Base-by-base conservation (phyloP, 1,140 invertebrate genomes). In the Drosophila sproati region DNA sequence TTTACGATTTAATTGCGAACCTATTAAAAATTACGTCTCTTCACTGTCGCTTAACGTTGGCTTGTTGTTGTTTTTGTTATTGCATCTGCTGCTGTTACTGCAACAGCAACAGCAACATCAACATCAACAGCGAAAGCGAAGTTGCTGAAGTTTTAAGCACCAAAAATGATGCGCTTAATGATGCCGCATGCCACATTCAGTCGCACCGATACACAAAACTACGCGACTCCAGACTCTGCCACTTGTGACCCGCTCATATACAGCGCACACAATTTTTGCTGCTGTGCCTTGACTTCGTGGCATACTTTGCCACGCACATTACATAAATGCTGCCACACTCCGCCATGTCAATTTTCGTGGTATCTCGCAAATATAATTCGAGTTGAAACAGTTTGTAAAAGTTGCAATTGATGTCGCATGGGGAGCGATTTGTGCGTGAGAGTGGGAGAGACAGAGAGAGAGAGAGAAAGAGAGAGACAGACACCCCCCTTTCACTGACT, bases 231-330 rank as follows among this genome's bases (percentile, higher is more conserved):
- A 12, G 8, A 20, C 43, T 60, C 37, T 20, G 61, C 20, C 69
- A 41, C 45, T 6, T 31, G 31, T 32, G 47, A 5, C 35, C 39
- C 54, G 43, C 71, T 61, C 35, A 70, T 31, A 0, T 47, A 5
- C 89, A 92, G 50, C 77, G 92, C 43, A 87, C 93, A 72, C 45
- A 89, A 20, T 20, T 20, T 92, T 60, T 89, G 93, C 39, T 89
- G 93, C 37, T 35, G 37, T n/a, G 54, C 54, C 71, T 47, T 62
- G 72, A 45, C 66, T 74, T 74, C 72, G 61, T 74, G 72, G 66
- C 71, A 93, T 91, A 91, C 20, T 91, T 93, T 92, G 93, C 83
- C 77, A 89, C 74, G 66, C 82, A 78, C 82, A 86, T 82, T 86
- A 50, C 29, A 66, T 45, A 78, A 79, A 82, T 79, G 80, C 73